These are phyloP conservation scores for Zootermopsis nevadensis DNA, from an alignment of 2,888 invertebrate species.

Conservation along the genomic window DNA sequence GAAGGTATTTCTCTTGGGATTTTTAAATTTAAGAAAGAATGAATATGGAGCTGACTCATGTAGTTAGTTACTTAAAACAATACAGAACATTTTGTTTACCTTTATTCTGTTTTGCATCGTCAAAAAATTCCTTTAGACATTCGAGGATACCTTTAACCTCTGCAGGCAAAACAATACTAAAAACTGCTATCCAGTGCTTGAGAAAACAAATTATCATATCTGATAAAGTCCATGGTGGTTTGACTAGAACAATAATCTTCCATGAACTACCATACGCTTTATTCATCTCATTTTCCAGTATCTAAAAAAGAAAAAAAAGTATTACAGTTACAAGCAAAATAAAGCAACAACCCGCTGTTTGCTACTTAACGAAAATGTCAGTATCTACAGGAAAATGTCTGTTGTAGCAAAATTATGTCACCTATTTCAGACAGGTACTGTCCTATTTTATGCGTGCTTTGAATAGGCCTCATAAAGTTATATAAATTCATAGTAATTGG, in stretches of 20 bases:
- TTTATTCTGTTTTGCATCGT: background rate
- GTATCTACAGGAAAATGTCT: too few species aligned
- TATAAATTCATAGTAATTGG: too few species aligned
- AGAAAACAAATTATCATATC: conserved; percentile 69
- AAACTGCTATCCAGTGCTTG: conserved; percentile 72
- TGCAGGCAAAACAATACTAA: conserved; percentile 57
- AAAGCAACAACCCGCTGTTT: too few species aligned
- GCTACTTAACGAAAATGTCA: too few species aligned
- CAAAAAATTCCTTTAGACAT: background rate
- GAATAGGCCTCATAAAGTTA: too few species aligned
- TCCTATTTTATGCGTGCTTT: too few species aligned
- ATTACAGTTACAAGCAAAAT: background rate
- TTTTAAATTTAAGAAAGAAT: too few species aligned
- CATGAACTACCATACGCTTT: conserved; percentile 68
- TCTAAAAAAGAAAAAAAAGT: conserved; percentile 57
- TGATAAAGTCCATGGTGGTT: conserved; percentile 69
- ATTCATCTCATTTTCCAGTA: conserved; percentile 69
- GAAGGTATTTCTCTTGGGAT: too few species aligned
- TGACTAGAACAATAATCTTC: conserved; percentile 66
- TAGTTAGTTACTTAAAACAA: too few species aligned
- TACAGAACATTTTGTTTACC: conserved; percentile 19
- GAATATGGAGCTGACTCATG: too few species aligned
- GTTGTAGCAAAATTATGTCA: too few species aligned
- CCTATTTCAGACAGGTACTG: too few species aligned
- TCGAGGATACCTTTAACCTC: background rate